Evolutionary conservation across 2,113 vertebrate genomes (phyloP).

Genomic region (Nettapus auritus): DNA sequence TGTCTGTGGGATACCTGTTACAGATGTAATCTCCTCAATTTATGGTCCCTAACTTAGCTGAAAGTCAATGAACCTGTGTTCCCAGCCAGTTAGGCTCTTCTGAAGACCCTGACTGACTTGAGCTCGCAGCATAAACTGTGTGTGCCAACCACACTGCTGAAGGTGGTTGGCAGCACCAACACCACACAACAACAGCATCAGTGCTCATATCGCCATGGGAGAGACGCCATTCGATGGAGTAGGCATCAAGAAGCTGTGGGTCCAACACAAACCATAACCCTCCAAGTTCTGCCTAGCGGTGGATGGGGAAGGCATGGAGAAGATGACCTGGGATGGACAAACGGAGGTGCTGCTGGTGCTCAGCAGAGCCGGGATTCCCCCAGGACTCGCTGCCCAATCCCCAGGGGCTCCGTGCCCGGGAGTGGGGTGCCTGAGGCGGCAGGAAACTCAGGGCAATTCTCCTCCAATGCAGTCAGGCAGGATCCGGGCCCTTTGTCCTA

Average conservation of each 20-base stretch:
- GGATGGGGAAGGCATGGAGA: background rate
- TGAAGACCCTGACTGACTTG: background rate
- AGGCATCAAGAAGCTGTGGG: background rate
- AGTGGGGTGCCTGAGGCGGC: background rate
- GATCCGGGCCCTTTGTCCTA: background rate
- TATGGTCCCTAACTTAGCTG: background rate
- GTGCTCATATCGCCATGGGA: background rate
- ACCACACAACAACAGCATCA: background rate
- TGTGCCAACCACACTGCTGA: background rate
- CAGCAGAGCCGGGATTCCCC: background rate
- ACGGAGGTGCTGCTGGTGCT: background rate
- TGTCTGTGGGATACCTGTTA: background rate
- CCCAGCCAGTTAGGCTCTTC: background rate
- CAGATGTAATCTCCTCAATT: background rate
- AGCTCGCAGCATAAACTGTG: rapidly evolving
- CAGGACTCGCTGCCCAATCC: background rate
- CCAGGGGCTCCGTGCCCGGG: rapidly evolving
- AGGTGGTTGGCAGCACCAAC: background rate
- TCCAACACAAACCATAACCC: background rate
- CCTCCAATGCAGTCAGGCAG: background rate
- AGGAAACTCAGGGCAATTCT: slow-evolving; percentile 28
- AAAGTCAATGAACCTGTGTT: background rate
- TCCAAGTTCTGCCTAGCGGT: background rate
- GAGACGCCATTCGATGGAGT: rapidly evolving
- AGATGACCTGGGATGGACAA: background rate